Base-by-base conservation (phyloP, 2,888 invertebrate species). In the Philonicus albiceps region DNA sequence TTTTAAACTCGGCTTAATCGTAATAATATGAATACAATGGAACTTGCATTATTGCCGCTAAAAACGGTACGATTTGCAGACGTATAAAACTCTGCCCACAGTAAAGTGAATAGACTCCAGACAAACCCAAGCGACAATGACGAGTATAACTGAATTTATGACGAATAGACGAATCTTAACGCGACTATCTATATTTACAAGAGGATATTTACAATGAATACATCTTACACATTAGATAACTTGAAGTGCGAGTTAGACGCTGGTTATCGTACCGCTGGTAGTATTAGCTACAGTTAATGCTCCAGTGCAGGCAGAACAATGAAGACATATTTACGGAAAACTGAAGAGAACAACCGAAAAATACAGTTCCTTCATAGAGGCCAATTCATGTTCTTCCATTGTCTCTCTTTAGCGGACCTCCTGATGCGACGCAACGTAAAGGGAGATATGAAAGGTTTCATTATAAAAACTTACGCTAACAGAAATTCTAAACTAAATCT, bases 401-500 rank as follows among this genome's bases (percentile, higher is more conserved):
- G 27, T 81, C 81, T 34, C 64, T n/a, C 64, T 64, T 55, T 81
- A 55, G 27, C n/a, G 1, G 27, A 11, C 49, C 49, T 53, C 78
- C 31, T 49, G 13, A 76, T 22, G 81, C 80, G 31, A 27, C 31
- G 34, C 31, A 81, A n/a, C 16, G 13, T 81, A 34, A 55, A 81
- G 64, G 31, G 64, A 81, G 81, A 81, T 30, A 64, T 81, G 55
- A 55, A 37, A 55, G 1, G 30, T 13, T 81, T 81, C 81, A 34
- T 16, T 81, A 81, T 49, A 81, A 80, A 80, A 81, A 81, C 81
- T 55, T 81, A 81, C 19, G 3, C 81, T 81, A 64, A 31, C 53
- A 80, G 31, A 80, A 81, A n/a, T 37, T 19, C 34, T 81, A 78
- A 78, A 64, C 55, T 81, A 81, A 53, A 64, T 81, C 81, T 81